Conservation (phyloP, 2,888 invertebrate genomes). For the Macrosoma leucophasiata region DNA sequence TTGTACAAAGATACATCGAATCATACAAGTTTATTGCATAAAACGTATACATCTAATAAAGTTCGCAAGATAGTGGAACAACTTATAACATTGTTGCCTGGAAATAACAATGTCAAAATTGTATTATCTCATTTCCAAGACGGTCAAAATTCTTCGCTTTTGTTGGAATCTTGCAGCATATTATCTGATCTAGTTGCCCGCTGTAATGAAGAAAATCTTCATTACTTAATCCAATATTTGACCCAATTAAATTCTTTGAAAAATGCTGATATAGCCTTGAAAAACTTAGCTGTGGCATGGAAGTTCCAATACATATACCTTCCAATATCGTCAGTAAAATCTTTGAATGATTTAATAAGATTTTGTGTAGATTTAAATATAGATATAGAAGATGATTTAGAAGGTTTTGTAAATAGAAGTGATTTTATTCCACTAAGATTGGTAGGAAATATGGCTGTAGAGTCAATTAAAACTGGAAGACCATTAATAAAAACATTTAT, state of each 20-base stretch:
- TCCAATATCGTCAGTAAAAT: constrained; percentile 53
- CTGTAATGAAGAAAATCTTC: constrained; percentile 56
- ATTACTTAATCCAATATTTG: constrained; percentile 43
- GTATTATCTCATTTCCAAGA: constrained; percentile 44
- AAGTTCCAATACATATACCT: constrained; percentile 65
- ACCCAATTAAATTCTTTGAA: constrained; percentile 49
- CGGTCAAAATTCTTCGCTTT: constrained; percentile 43
- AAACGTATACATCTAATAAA: constrained; percentile 45
- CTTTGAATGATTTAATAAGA: constrained; percentile 52
- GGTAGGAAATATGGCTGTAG: constrained; percentile 35
- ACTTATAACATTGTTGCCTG: constrained; percentile 34
- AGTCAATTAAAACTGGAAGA: constrained; percentile 22
- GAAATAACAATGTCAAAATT: constrained; percentile 28
- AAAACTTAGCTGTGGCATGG: constrained; percentile 59
- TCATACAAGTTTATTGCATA: constrained; percentile 40
- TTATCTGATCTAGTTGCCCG: constrained; percentile 46
- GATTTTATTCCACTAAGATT: constrained; percentile 56
- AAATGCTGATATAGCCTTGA: constrained; percentile 49
- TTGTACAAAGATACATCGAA: constrained; percentile 37
- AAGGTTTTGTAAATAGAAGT: constrained; percentile 35
- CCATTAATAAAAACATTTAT: constrained; percentile 27
- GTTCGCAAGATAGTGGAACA: constrained; percentile 51
- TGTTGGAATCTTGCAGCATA: constrained; percentile 45
- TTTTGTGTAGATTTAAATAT: constrained; percentile 33
- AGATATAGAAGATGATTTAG: constrained; percentile 23